These are phyloP conservation scores for Antitype chi DNA, from an alignment of 2,888 invertebrate genomes.

Conservation along the genomic window DNA sequence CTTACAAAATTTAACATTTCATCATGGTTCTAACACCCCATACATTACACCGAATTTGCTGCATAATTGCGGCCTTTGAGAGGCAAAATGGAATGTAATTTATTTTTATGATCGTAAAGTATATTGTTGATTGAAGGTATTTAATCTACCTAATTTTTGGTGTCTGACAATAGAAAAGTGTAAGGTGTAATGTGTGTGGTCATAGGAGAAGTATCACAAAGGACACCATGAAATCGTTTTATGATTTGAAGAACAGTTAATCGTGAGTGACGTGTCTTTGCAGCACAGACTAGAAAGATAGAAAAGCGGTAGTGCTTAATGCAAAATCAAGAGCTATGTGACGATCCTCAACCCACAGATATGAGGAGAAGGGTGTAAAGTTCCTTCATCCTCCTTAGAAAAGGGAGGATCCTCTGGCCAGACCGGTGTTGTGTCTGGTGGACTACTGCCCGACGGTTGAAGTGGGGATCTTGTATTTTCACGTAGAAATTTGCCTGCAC, in stretches of 20 bases:
- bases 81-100: constrained; percentile 25
- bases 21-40: constrained; percentile 52
- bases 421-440: too few relatives aligned
- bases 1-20: constrained; percentile 67
- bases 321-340: background rate
- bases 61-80: constrained; percentile 23
- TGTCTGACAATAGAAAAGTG: constrained; percentile 26
- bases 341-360: too few relatives aligned
- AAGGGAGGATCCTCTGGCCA: too few relatives aligned
- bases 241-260: background rate
- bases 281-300: background rate
- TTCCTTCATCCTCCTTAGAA: too few relatives aligned
- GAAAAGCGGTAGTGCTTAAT: background rate
- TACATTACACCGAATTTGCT: constrained; percentile 33
- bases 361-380: too few relatives aligned
- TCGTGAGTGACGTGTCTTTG: background rate
- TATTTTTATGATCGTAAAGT: constrained; percentile 26
- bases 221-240: constrained; percentile 18
- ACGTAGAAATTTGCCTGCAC: too few relatives aligned
- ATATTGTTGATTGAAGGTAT: constrained; percentile 7
- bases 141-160: constrained; percentile 10
- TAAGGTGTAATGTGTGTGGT: constrained; percentile 17
- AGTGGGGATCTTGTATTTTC: too few relatives aligned
- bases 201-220: constrained; percentile 20
- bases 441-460: too few relatives aligned